Evolutionary conservation across 2,797 vertebrate genomes (phyloP).

Genomic region (Synanceia verrucosa): DNA sequence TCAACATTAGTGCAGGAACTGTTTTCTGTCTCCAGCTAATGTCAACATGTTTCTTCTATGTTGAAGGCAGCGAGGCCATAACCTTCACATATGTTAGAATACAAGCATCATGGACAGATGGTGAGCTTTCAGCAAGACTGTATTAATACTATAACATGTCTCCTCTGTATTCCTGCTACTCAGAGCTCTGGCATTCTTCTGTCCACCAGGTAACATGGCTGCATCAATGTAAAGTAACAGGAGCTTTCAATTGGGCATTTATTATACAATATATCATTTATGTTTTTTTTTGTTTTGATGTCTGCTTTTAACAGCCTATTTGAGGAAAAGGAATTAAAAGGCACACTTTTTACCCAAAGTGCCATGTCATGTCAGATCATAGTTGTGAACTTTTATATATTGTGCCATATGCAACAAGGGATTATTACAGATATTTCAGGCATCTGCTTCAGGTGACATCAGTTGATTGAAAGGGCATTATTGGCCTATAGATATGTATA

Average conservation of each 20-base stretch:
- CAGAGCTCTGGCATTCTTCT: slow-evolving; percentile 6
- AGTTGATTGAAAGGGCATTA: too few species aligned
- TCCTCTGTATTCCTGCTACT: slow-evolving; percentile 11
- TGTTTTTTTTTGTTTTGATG: too few species aligned
- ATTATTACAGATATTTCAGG: background rate
- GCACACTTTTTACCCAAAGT: background rate
- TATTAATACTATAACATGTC: slow-evolving; percentile 8
- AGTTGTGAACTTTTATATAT: too few species aligned
- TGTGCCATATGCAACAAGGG: background rate
- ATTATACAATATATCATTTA: background rate
- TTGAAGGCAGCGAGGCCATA: slow-evolving; percentile 8
- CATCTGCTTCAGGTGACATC: too few species aligned
- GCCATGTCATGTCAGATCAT: too few species aligned
- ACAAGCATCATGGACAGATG: background rate
- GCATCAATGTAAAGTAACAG: background rate
- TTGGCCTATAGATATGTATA: too few species aligned
- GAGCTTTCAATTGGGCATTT: background rate
- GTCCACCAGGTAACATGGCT: slow-evolving; percentile 6
- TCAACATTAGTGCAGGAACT: background rate
- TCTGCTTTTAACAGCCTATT: too few species aligned
- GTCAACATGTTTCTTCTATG: slow-evolving; percentile 17
- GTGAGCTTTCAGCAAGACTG: slow-evolving; percentile 1
- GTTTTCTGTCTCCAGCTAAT: slow-evolving; percentile 10
- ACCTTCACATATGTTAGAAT: slow-evolving; percentile 21
- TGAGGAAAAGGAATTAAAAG: background rate